Percentiles rank a stretch among this genome's conserved stretches.
These are phyloP conservation scores for Hyaena hyaena DNA, from an alignment of 2,113 vertebrate genomes.

Conservation along the genomic window DNA sequence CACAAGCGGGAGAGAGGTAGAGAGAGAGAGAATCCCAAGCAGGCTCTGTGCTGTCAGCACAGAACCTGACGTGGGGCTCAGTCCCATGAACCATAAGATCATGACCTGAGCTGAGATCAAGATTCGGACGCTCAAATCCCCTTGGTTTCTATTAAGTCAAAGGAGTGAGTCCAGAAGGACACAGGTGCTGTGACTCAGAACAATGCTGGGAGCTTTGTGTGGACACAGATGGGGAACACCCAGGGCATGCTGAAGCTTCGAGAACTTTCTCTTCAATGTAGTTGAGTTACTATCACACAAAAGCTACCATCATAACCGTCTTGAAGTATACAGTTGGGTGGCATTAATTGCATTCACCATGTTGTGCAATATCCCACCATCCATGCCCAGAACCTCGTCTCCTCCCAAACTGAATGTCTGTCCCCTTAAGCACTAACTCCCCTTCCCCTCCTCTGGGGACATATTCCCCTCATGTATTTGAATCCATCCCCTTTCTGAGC, in stretches of 20 bases:
- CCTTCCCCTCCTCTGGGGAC: too few species aligned
- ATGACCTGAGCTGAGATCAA: not conserved
- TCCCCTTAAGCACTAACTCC: not conserved
- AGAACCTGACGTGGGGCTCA: too few species aligned
- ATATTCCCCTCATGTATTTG: not conserved
- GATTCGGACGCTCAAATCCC: not conserved
- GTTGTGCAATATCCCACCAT: not conserved
- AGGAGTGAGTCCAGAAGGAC: not conserved
- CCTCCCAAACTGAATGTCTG: too few species aligned
- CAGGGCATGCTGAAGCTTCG: not conserved
- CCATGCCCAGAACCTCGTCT: fast-evolving
- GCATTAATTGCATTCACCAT: fast-evolving
- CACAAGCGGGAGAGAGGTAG: too few species aligned
- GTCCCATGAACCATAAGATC: too few species aligned
- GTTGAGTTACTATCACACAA: too few species aligned
- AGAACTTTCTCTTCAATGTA: not conserved
- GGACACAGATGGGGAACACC: too few species aligned
- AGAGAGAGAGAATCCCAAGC: too few species aligned
- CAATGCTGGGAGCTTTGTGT: too few species aligned
- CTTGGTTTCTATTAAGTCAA: not conserved
- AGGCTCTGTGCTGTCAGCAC: too few species aligned
- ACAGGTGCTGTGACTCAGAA: not conserved
- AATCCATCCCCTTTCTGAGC: not conserved
- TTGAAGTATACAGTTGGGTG: not conserved
- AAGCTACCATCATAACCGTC: too few species aligned